Percentiles rank a stretch among this genome's conserved stretches.
These are phyloP conservation scores for Heliconius himera DNA, from an alignment of 1,140 invertebrate genomes.

Conservation along the genomic window DNA sequence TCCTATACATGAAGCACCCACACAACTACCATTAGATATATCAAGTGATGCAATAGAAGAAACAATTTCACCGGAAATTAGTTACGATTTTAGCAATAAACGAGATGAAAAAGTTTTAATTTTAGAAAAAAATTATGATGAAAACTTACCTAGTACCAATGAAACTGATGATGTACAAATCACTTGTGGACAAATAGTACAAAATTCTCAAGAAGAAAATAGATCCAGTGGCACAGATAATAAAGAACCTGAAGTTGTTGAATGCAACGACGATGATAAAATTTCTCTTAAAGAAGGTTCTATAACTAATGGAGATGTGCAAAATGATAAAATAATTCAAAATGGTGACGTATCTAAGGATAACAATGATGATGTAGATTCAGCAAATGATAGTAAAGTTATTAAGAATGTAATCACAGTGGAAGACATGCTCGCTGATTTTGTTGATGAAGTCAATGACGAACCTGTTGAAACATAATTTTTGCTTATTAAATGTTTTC, in stretches of 20 bases:
- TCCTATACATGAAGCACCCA: slow-evolving; percentile 54
- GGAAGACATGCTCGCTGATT: slow-evolving; percentile 76
- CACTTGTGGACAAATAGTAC: slow-evolving; percentile 63
- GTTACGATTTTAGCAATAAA: slow-evolving; percentile 57
- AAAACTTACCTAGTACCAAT: slow-evolving; percentile 63
- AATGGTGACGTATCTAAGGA: slow-evolving; percentile 36
- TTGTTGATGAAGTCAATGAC: slow-evolving; percentile 74
- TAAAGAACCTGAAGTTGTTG: neutral
- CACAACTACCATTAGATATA: slow-evolving; percentile 51
- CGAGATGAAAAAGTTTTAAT: slow-evolving; percentile 48
- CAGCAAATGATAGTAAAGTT: slow-evolving; percentile 18
- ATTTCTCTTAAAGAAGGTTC: slow-evolving; percentile 13
- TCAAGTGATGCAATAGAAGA: slow-evolving; percentile 55
- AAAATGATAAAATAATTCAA: slow-evolving; percentile 28
- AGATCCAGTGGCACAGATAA: neutral
- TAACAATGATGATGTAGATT: slow-evolving; percentile 24
- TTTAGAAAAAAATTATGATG: slow-evolving; percentile 61
- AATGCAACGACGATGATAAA: neutral
- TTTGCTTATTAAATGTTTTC: neutral
- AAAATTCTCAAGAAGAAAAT: slow-evolving; percentile 55
- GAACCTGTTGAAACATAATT: slow-evolving; percentile 35
- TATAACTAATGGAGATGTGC: slow-evolving; percentile 52
- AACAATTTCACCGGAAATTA: slow-evolving; percentile 57
- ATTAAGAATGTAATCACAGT: slow-evolving; percentile 51
- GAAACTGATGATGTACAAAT: slow-evolving; percentile 72